A percentile compares a stretch with the other conserved stretches of the same genome.
These are phyloP conservation scores for Coracopsis vasa DNA, from an alignment of 2,113 vertebrate genomes.

Conservation along the genomic window DNA sequence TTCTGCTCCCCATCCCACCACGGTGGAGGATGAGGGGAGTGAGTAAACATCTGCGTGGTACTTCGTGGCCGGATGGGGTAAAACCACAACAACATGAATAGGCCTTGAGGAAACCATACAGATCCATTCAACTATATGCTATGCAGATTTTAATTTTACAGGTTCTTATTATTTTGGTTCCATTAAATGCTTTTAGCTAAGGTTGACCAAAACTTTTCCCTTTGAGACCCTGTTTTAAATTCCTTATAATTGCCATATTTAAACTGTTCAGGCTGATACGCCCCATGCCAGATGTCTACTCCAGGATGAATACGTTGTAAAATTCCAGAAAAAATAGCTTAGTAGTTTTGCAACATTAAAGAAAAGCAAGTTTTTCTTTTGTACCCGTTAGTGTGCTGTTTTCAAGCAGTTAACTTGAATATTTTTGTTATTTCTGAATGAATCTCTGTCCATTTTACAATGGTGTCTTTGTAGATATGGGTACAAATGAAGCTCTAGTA, in stretches of 20 bases:
- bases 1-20: neutral
- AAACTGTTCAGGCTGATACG: neutral
- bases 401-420: neutral
- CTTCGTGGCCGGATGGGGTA: neutral
- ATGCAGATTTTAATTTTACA: slow-evolving; percentile 10
- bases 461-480: neutral
- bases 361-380: neutral
- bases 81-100: neutral
- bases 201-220: neutral
- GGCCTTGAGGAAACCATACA: neutral
- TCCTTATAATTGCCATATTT: neutral
- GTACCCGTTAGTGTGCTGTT: neutral
- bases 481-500: neutral
- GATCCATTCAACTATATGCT: neutral
- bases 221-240: neutral
- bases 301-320: neutral
- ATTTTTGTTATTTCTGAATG: neutral
- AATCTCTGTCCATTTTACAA: neutral
- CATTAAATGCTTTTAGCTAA: slow-evolving; percentile 21
- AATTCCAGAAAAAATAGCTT: neutral
- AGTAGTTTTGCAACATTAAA: neutral
- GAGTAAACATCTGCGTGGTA: neutral
- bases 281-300: neutral
- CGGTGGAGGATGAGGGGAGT: neutral
- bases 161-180: slow-evolving; percentile 4